Evolutionary conservation across 1,140 invertebrate genomes (phyloP).

Genomic region (Cydia splendana): DNA sequence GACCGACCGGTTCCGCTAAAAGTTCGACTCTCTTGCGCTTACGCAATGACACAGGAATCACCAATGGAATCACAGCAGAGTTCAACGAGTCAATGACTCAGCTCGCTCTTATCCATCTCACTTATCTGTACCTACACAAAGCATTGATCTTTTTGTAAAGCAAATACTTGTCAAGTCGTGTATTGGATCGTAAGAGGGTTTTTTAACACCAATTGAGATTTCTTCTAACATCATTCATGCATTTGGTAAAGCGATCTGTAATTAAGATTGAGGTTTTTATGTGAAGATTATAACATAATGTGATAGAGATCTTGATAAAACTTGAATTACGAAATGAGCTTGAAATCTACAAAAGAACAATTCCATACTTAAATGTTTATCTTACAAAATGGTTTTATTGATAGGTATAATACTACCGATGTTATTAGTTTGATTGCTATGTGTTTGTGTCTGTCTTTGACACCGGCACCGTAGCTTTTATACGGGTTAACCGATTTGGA

Average conservation of each 20-base stretch:
- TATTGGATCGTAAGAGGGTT: not conserved
- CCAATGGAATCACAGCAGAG: too few relatives aligned
- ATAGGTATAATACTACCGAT: too few relatives aligned
- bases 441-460: too few relatives aligned
- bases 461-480: too few relatives aligned
- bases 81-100: conserved; percentile 15
- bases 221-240: not conserved
- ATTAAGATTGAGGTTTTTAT: not conserved
- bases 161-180: not conserved
- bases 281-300: not conserved
- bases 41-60: not conserved
- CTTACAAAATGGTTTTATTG: too few relatives aligned
- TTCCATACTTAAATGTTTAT: not conserved
- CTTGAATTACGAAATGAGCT: not conserved
- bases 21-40: not conserved
- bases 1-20: not conserved
- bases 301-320: not conserved
- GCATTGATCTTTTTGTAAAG: not conserved
- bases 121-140: not conserved
- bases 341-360: not conserved
- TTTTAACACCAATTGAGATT: conserved; percentile 13
- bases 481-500: too few relatives aligned
- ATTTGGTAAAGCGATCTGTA: not conserved
- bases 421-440: too few relatives aligned
- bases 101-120: not conserved